Conservation (phyloP, 2,113 vertebrate species). For the Melozone crissalis region DNA sequence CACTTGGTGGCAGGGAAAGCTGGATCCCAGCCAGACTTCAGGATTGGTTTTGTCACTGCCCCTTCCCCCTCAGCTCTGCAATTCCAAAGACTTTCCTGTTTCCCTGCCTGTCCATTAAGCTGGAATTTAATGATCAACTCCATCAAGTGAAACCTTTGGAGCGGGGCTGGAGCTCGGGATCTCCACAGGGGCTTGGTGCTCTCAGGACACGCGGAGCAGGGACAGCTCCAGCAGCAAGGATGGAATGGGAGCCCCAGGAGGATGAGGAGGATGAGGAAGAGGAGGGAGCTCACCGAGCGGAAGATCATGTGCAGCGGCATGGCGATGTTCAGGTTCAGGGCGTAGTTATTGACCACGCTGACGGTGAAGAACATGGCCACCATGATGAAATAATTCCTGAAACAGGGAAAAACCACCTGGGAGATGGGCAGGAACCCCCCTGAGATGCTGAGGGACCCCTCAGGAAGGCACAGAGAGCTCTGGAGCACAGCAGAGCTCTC, state of each 20-base stretch:
- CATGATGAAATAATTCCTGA: conserved; percentile 91
- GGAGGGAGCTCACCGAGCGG: conserved; percentile 85
- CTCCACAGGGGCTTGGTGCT: not conserved
- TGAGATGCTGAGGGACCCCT: not conserved
- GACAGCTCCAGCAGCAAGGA: not conserved
- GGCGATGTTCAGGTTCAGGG: conserved; percentile 93
- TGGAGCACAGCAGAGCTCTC: not conserved
- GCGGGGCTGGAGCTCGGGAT: not conserved
- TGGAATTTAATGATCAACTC: not conserved
- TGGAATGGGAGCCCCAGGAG: not conserved
- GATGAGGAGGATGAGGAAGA: not conserved
- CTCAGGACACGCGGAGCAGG: fast-evolving
- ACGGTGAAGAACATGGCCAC: conserved; percentile 98
- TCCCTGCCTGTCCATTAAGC: not conserved
- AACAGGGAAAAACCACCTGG: not conserved
- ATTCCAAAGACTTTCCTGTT: not conserved
- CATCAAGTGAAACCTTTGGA: not conserved
- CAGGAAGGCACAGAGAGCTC: not conserved
- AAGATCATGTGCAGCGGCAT: conserved; percentile 99
- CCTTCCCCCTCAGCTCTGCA: not conserved
- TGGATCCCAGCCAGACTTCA: not conserved
- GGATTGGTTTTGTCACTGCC: not conserved
- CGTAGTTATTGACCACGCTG: conserved; percentile 97
- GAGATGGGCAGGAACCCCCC: not conserved
- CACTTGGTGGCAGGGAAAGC: not conserved